A percentile compares a stretch with the other conserved stretches of the same genome.
Evolutionary conservation across 2,888 invertebrate genomes (phyloP).

Genomic region (Ischnus inquisitorius): DNA sequence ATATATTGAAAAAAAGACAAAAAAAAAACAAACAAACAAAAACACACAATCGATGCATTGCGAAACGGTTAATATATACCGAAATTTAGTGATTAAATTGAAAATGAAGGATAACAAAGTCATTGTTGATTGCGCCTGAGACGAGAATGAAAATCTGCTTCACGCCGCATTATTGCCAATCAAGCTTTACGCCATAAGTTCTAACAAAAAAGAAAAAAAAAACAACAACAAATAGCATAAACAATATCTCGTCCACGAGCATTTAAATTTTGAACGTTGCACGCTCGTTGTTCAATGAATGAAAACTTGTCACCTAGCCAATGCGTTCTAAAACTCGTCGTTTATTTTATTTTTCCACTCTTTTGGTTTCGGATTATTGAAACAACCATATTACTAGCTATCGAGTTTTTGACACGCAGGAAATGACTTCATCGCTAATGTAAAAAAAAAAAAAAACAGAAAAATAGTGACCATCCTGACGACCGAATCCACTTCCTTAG

Average conservation of each 20-base stretch:
- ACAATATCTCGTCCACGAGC: slow-evolving; percentile 34
- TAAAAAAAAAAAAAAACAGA: slow-evolving; percentile 12
- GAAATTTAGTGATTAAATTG: slow-evolving; percentile 47
- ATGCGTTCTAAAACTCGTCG: slow-evolving; percentile 1
- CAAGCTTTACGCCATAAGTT: slow-evolving; percentile 33
- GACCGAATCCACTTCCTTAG: slow-evolving; percentile 64
- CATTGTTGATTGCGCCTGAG: slow-evolving; percentile 45
- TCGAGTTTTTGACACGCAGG: slow-evolving; percentile 33
- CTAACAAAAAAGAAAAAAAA: slow-evolving; percentile 1
- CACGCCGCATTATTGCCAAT: slow-evolving; percentile 46
- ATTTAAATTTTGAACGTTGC: slow-evolving; percentile 31
- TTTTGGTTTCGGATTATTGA: slow-evolving; percentile 3
- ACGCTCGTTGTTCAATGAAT: slow-evolving; percentile 5
- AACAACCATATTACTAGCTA: slow-evolving; percentile 23
- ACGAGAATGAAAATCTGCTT: slow-evolving; percentile 49
- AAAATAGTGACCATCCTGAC: slow-evolving; percentile 47
- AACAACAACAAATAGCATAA: background rate
- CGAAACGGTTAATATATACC: slow-evolving; percentile 26
- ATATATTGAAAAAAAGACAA: slow-evolving; percentile 32
- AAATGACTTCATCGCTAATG: slow-evolving; percentile 29
- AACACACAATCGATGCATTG: slow-evolving; percentile 34
- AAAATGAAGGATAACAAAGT: slow-evolving; percentile 33
- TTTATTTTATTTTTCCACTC: slow-evolving; percentile 1
- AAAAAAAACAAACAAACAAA: slow-evolving; percentile 44
- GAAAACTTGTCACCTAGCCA: background rate